Conservation (phyloP, 2,888 invertebrate genomes). For the Drosophila fungiperda region DNA sequence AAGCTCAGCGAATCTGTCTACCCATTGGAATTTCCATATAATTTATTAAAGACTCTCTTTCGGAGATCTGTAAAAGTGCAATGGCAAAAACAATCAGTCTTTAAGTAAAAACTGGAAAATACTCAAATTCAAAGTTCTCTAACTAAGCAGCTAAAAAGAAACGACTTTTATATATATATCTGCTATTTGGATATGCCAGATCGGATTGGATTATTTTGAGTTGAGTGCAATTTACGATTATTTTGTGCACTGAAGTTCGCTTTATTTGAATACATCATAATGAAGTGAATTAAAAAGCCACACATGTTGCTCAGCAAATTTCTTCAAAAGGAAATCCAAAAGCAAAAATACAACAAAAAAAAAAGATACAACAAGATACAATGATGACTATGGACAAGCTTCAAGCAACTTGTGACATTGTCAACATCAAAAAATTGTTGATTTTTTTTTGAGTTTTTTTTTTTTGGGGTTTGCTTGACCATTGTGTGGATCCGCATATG, state of each 20-base stretch:
- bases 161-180: neutral
- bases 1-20: constrained; percentile 69
- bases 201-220: neutral
- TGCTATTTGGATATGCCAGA: neutral
- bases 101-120: constrained; percentile 2
- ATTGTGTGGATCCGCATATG: constrained; percentile 19
- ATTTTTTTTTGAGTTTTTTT: neutral
- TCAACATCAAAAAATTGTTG: constrained; percentile 37
- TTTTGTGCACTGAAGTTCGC: constrained; percentile 19
- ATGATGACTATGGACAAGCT: constrained; percentile 46
- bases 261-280: constrained; percentile 59
- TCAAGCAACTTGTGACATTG: constrained; percentile 58
- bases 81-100: constrained; percentile 11
- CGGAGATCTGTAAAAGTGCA: constrained; percentile 41
- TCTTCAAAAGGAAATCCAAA: constrained; percentile 40
- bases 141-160: no score
- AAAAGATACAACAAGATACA: constrained; percentile 49
- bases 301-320: constrained; percentile 71
- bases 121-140: no score
- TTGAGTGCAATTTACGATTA: neutral
- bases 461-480: constrained; percentile 29
- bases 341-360: constrained; percentile 11
- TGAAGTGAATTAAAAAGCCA: constrained; percentile 77
- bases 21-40: constrained; percentile 66
- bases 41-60: constrained; percentile 51